Conservation (phyloP, 2,797 vertebrate genomes). For the Myoxocephalus aenaeus region DNA sequence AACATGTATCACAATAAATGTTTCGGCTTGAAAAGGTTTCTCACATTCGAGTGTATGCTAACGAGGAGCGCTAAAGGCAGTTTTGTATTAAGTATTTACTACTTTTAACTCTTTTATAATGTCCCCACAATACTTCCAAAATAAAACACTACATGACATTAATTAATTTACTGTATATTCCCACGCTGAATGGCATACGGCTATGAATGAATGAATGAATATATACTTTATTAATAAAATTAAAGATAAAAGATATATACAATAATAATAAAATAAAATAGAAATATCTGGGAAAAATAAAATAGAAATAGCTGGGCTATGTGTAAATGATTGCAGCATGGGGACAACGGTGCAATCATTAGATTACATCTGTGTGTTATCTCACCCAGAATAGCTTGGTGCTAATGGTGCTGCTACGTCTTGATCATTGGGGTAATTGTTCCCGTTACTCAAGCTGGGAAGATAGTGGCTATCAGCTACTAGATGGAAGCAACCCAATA, state of each 20-base stretch:
- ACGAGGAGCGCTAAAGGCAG: background rate
- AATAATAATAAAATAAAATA: too few relatives aligned
- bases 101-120: background rate
- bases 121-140: background rate
- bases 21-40: background rate
- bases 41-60: background rate
- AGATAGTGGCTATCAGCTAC: background rate
- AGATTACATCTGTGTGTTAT: slow-evolving; percentile 22
- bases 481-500: background rate
- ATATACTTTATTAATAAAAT: too few relatives aligned
- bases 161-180: background rate
- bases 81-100: background rate
- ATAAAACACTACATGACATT: background rate
- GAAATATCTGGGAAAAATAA: too few relatives aligned
- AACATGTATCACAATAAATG: background rate
- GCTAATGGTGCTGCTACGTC: background rate
- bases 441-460: background rate
- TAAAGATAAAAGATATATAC: too few relatives aligned
- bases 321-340: background rate
- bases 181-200: background rate
- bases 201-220: too few relatives aligned
- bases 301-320: too few relatives aligned
- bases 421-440: slow-evolving; percentile 1
- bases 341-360: background rate
- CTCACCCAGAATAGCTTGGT: background rate